Conservation (phyloP, 2,888 invertebrate species). For the Actias luna region DNA sequence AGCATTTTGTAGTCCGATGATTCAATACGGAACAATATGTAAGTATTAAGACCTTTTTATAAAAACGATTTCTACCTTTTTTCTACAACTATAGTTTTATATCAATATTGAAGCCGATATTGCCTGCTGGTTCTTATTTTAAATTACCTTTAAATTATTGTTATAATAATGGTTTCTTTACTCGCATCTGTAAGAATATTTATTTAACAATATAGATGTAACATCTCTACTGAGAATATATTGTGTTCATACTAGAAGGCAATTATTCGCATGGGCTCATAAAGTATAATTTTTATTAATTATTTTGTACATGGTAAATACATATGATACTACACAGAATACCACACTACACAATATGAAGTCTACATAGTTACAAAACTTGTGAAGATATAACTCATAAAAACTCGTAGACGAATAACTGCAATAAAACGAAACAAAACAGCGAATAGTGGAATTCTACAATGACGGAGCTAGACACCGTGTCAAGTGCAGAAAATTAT, state of each 20-base stretch:
- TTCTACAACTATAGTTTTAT: neutral
- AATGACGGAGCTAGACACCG: constrained; percentile 68
- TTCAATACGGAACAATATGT: constrained; percentile 30
- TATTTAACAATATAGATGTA: no score
- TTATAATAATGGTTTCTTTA: no score
- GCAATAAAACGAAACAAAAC: constrained; percentile 71
- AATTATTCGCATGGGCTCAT: no score
- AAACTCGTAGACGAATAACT: constrained; percentile 44
- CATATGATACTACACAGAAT: neutral
- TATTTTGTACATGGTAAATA: neutral
- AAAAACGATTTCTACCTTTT: neutral
- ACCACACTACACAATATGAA: neutral
- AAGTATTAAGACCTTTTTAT: constrained; percentile 26
- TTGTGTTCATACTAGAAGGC: no score
- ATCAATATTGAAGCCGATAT: neutral
- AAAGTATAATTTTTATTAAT: neutral
- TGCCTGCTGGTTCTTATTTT: no score
- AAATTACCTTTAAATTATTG: no score
- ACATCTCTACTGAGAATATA: no score
- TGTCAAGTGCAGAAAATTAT: constrained; percentile 80
- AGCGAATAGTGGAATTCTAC: constrained; percentile 55
- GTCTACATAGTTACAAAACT: constrained; percentile 2
- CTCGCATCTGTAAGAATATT: no score
- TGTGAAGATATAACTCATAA: constrained; percentile 10
- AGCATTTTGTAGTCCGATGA: constrained; percentile 35